phyloP scores from a whole-genome alignment of 2,113 vertebrate genomes.

The Megaleporinus macrocephalus region DNA sequence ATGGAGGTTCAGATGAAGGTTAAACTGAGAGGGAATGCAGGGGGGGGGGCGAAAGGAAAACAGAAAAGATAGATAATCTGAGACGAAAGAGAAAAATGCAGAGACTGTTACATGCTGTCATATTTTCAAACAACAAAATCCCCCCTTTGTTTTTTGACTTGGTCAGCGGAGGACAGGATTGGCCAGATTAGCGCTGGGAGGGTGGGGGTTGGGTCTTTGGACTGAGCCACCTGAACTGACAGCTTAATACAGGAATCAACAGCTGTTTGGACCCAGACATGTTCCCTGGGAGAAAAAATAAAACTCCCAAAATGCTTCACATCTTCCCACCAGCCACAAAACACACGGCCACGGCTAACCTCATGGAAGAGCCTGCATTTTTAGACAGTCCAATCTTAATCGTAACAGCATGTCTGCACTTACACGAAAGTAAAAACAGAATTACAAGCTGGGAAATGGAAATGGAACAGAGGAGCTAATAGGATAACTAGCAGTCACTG shows the following conservation, averaged over 20 bases:
- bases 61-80: not conserved
- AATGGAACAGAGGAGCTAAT: not conserved
- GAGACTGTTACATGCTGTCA: not conserved
- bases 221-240: slow-evolving; percentile 32
- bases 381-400: slow-evolving; percentile 14
- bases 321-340: slow-evolving; percentile 14
- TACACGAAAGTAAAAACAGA: not conserved
- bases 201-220: slow-evolving; percentile 22
- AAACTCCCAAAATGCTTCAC: not conserved
- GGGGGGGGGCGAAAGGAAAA: not conserved
- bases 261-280: slow-evolving; percentile 27
- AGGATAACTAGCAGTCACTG: not conserved
- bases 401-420: not conserved
- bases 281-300: not conserved
- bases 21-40: not conserved
- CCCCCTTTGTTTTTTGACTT: slow-evolving; percentile 31
- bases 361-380: slow-evolving; percentile 1
- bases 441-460: not conserved
- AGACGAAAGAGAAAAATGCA: slow-evolving; percentile 1
- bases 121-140: slow-evolving; percentile 24
- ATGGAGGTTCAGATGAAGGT: slow-evolving; percentile 38
- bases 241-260: slow-evolving; percentile 8
- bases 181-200: slow-evolving; percentile 36
- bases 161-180: slow-evolving; percentile 16
- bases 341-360: not conserved